phyloP scores from a whole-genome alignment of 2,797 vertebrate genomes.

The Hipposideros larvatus region DNA sequence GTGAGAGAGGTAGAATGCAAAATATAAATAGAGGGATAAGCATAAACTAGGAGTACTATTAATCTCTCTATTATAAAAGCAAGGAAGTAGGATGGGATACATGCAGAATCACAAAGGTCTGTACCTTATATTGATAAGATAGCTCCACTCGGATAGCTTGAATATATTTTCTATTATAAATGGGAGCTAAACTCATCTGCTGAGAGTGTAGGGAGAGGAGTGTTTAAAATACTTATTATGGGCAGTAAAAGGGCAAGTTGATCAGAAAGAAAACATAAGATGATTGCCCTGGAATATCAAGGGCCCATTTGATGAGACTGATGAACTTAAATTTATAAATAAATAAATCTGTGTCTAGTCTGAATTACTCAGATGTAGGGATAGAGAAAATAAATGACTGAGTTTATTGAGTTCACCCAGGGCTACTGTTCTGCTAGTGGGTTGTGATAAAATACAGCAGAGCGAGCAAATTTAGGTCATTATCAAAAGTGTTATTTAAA shows the following conservation, averaged over 20 bases:
- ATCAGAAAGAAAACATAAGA: background rate
- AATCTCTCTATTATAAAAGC: background rate
- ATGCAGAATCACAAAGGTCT: background rate
- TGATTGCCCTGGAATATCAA: background rate
- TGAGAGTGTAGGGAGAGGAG: background rate
- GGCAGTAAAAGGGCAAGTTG: background rate
- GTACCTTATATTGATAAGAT: background rate
- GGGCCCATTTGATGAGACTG: background rate
- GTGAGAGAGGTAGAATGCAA: background rate
- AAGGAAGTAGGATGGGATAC: background rate
- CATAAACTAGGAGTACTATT: background rate
- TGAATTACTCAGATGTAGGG: background rate
- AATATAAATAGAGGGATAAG: background rate
- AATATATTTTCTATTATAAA: background rate
- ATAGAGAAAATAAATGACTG: background rate
- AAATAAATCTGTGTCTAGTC: background rate
- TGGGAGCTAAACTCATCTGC: background rate
- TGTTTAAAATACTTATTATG: background rate
- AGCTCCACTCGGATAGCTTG: background rate
- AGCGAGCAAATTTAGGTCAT: background rate
- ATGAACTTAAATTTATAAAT: background rate
- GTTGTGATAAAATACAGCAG: slow-evolving; percentile 8
- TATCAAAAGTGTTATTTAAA: background rate
- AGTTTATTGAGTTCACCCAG: background rate
- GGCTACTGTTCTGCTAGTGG: background rate